A percentile compares a stretch with the other conserved stretches of the same genome.
phyloP scores from a whole-genome alignment of 2,797 vertebrate species.

The Pseudopleuronectes americanus region DNA sequence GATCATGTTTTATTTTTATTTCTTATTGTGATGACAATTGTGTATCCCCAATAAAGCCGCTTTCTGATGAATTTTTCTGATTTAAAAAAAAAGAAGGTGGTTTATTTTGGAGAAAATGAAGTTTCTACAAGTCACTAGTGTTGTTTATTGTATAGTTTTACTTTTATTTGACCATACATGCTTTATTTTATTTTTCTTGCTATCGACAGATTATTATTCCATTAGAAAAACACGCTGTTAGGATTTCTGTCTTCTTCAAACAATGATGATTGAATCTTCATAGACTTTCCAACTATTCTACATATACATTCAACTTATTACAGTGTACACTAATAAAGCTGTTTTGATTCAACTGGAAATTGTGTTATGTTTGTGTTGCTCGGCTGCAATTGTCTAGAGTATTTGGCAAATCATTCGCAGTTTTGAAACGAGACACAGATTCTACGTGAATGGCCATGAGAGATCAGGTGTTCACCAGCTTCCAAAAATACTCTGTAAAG shows the following conservation, averaged over 20 bases:
- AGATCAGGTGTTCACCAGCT: too few species aligned
- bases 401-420: neutral
- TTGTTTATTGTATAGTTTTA: slow-evolving; percentile 77
- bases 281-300: slow-evolving; percentile 89
- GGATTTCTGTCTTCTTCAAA: slow-evolving; percentile 87
- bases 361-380: slow-evolving; percentile 1
- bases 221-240: slow-evolving; percentile 88
- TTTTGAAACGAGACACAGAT: too few species aligned
- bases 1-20: slow-evolving; percentile 35
- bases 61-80: slow-evolving; percentile 24
- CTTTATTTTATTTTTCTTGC: slow-evolving; percentile 54
- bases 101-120: slow-evolving; percentile 60
- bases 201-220: slow-evolving; percentile 86
- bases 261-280: slow-evolving; percentile 66
- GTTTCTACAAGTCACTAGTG: slow-evolving; percentile 75
- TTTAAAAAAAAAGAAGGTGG: slow-evolving; percentile 19
- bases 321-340: slow-evolving; percentile 94
- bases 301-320: slow-evolving; percentile 90
- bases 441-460: too few species aligned
- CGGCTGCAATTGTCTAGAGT: too few species aligned
- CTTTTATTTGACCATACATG: slow-evolving; percentile 65
- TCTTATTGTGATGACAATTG: slow-evolving; percentile 72
- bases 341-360: slow-evolving; percentile 83
- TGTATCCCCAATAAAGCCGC: slow-evolving; percentile 57
- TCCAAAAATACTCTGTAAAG: too few species aligned